Conservation (phyloP, 2,888 invertebrate species). For the Trichopria drosophilae region DNA sequence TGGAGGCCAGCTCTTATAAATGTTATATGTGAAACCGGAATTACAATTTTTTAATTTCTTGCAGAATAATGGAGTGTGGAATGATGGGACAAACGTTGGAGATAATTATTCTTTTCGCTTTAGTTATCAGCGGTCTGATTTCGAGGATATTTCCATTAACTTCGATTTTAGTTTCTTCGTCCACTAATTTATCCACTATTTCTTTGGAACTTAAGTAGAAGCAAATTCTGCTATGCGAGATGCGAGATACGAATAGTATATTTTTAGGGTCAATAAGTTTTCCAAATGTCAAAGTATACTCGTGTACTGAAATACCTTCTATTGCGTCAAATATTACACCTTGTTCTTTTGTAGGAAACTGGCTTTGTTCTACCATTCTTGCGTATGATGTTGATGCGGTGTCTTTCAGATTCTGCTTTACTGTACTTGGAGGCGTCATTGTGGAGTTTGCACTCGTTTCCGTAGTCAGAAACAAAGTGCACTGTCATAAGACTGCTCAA, state of each 20-base stretch:
- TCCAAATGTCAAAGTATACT: no score
- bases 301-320: no score
- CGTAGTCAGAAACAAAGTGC: no score
- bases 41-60: conserved; percentile 27
- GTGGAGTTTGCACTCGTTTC: no score
- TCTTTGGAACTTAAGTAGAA: neutral
- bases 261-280: no score
- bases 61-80: conserved; percentile 5
- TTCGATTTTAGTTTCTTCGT: conserved; percentile 22
- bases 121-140: conserved; percentile 8
- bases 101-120: conserved; percentile 21
- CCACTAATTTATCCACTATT: conserved; percentile 4
- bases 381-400: no score
- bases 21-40: conserved; percentile 33
- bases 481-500: no score
- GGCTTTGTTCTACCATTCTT: no score
- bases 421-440: no score
- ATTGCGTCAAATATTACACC: no score
- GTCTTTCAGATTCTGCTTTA: no score
- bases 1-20: conserved; percentile 37
- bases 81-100: conserved; percentile 39
- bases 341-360: no score
- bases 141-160: conserved; percentile 18
- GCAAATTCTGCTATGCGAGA: conserved; percentile 1
- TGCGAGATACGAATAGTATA: conserved; percentile 1